These are phyloP conservation scores for Hyles vespertilio DNA, from an alignment of 1,140 invertebrate species.

Conservation along the genomic window DNA sequence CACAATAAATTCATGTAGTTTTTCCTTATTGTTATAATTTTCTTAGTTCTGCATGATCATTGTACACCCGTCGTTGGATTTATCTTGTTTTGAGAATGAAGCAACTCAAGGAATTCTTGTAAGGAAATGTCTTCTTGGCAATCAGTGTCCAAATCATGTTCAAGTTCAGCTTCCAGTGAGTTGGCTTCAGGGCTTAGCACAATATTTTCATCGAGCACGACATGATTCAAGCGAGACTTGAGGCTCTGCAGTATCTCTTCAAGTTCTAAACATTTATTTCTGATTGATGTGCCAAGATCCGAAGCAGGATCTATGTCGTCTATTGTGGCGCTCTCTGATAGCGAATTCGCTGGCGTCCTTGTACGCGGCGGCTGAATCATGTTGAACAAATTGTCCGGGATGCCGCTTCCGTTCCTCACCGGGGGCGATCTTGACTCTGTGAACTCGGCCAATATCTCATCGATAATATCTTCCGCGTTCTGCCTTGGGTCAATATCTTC, in stretches of 20 bases:
- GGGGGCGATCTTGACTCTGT: constrained; percentile 53
- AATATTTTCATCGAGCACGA: constrained; percentile 71
- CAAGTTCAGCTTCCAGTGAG: constrained; percentile 65
- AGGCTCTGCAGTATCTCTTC: constrained; percentile 72
- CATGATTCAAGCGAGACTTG: constrained; percentile 70
- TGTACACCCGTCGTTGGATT: constrained; percentile 50
- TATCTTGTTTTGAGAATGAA: constrained; percentile 68
- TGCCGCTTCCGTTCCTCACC: constrained; percentile 42
- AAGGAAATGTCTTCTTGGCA: constrained; percentile 68
- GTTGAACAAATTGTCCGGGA: constrained; percentile 56
- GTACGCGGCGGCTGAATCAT: constrained; percentile 65
- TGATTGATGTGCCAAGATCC: constrained; percentile 67
- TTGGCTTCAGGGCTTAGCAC: constrained; percentile 68
- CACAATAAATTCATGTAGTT: constrained; percentile 57
- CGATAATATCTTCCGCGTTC: constrained; percentile 67
- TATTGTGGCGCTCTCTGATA: constrained; percentile 58
- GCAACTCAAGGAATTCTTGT: constrained; percentile 64
- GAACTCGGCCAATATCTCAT: constrained; percentile 67
- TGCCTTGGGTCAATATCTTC: constrained; percentile 62
- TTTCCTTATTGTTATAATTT: constrained; percentile 22
- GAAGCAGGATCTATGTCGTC: constrained; percentile 72
- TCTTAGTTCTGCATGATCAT: constrained; percentile 31
- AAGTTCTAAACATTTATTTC: constrained; percentile 71
- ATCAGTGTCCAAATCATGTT: constrained; percentile 68
- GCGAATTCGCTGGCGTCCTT: constrained; percentile 57